Conservation (phyloP, 2,113 vertebrate genomes). For the Proteles cristata region DNA sequence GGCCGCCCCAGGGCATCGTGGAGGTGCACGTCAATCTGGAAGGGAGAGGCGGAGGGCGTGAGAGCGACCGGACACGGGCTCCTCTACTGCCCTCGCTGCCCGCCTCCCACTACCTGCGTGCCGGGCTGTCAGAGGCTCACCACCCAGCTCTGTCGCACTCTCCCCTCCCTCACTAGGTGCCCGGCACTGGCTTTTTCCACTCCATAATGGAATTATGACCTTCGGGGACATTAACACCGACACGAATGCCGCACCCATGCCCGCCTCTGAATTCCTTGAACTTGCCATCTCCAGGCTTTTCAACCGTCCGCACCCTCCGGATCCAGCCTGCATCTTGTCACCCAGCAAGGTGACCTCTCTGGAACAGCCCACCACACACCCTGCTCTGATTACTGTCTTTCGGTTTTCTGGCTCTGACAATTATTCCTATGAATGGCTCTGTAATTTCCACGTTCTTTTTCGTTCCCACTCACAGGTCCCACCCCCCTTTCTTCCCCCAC, state of each 20-base stretch:
- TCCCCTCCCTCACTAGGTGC: not conserved
- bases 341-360: not conserved
- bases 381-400: not conserved
- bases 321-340: not conserved
- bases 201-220: not conserved
- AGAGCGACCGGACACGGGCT: not conserved
- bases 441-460: not conserved
- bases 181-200: not conserved
- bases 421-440: not conserved
- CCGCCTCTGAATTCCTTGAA: not conserved
- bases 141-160: not conserved
- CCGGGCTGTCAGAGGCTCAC: not conserved
- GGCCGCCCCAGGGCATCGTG: constrained; percentile 91
- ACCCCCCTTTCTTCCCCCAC: not conserved
- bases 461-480: too few species aligned
- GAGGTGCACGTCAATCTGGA: constrained; percentile 93
- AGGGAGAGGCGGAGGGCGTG: accelerated
- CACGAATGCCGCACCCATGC: not conserved
- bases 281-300: not conserved
- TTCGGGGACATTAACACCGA: not conserved
- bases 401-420: not conserved
- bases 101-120: too few species aligned
- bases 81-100: not conserved
- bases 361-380: not conserved
- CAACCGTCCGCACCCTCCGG: accelerated